Evolutionary conservation across 2,888 invertebrate species (phyloP).

Genomic region (Encarsia formosa): DNA sequence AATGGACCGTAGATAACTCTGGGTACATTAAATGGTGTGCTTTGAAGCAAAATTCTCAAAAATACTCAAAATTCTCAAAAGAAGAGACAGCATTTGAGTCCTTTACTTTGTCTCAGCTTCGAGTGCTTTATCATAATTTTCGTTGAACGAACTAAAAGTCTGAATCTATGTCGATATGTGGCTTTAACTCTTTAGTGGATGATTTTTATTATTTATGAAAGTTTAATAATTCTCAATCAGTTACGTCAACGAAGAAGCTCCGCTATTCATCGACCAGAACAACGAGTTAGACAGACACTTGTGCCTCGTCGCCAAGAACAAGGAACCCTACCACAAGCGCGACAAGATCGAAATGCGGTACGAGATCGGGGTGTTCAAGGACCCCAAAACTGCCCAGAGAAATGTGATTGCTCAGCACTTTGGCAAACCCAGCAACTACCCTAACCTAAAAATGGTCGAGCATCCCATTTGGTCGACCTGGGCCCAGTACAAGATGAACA

Average conservation of each 20-base stretch:
- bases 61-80: too few relatives aligned
- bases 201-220: too few relatives aligned
- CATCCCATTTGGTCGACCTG: constrained; percentile 88
- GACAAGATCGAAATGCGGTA: constrained; percentile 53
- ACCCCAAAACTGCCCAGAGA: constrained; percentile 62
- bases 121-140: too few relatives aligned
- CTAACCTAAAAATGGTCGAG: constrained; percentile 67
- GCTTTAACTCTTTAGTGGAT: too few relatives aligned
- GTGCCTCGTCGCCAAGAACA: constrained; percentile 59
- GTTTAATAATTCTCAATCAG: too few relatives aligned
- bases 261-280: constrained; percentile 71
- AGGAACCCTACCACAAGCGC: constrained; percentile 53
- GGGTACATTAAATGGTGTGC: too few relatives aligned
- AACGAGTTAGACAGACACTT: constrained; percentile 54
- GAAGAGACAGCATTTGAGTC: too few relatives aligned
- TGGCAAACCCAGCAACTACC: constrained; percentile 61
- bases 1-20: too few relatives aligned
- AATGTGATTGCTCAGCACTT: constrained; percentile 61
- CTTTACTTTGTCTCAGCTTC: too few relatives aligned
- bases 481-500: constrained; percentile 68
- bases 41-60: too few relatives aligned
- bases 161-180: too few relatives aligned
- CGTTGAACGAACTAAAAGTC: too few relatives aligned
- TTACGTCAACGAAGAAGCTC: constrained; percentile 61
- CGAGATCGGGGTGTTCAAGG: constrained; percentile 59